A percentile compares a stretch with the other conserved stretches of the same genome.
Evolutionary conservation across 2,113 vertebrate genomes (phyloP).

Genomic region (Scatophagus argus): DNA sequence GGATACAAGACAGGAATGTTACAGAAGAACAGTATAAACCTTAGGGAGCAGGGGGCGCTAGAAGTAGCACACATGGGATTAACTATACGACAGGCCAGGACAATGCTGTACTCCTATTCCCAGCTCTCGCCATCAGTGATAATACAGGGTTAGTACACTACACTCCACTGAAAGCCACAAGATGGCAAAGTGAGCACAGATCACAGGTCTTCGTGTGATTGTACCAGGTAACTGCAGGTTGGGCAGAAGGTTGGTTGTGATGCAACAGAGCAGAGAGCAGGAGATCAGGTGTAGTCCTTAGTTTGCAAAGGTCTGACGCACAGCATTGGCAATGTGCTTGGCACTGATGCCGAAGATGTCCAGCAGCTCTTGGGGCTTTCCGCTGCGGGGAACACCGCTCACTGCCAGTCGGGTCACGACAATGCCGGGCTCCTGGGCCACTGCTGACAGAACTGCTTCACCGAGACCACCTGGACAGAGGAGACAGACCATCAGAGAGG

Average conservation of each 20-base stretch:
- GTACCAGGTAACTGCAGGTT: slow-evolving; percentile 1
- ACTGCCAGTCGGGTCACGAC: slow-evolving; percentile 87
- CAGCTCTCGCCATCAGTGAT: background rate
- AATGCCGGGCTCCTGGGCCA: slow-evolving; percentile 85
- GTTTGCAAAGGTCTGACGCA: slow-evolving; percentile 84
- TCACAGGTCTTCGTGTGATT: background rate
- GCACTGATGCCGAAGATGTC: slow-evolving; percentile 88
- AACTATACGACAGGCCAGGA: background rate
- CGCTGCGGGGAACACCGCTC: slow-evolving; percentile 84
- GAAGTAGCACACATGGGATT: background rate
- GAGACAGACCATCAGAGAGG: background rate
- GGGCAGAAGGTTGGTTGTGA: background rate
- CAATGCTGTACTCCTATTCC: slow-evolving; percentile 4
- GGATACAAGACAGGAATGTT: background rate
- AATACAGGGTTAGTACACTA: slow-evolving; percentile 15
- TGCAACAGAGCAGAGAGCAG: background rate
- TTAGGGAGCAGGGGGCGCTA: background rate
- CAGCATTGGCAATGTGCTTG: slow-evolving; percentile 84
- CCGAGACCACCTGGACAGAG: slow-evolving; percentile 87
- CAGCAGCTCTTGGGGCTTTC: slow-evolving; percentile 86
- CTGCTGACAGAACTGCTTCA: slow-evolving; percentile 87
- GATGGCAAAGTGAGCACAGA: background rate
- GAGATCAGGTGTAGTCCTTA: slow-evolving; percentile 47
- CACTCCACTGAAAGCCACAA: slow-evolving; percentile 8
- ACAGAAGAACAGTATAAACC: background rate